These are phyloP conservation scores for Cossypha polioptera DNA, from an alignment of 2,797 vertebrate species.

Conservation along the genomic window DNA sequence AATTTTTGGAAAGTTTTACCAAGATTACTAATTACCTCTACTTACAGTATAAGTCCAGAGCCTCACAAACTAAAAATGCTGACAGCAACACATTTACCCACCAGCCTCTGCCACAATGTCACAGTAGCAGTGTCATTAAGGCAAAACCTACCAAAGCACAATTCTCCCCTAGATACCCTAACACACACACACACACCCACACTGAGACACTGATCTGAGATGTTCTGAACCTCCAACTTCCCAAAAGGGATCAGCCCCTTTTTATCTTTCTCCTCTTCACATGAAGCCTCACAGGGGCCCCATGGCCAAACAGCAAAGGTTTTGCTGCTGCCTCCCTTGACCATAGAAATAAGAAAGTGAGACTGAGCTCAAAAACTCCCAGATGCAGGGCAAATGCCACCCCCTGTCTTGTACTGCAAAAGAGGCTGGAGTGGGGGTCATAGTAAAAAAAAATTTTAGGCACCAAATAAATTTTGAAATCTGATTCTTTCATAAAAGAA, in stretches of 20 bases:
- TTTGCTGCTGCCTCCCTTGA: neutral
- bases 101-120: neutral
- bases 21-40: neutral
- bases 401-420: neutral
- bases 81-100: neutral
- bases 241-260: neutral
- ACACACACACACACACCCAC: neutral
- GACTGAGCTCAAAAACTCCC: neutral
- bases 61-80: neutral
- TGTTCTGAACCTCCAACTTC: neutral
- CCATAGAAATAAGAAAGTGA: neutral
- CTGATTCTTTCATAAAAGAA: neutral
- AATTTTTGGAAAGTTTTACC: neutral
- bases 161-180: neutral
- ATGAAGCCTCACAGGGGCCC: rapidly evolving
- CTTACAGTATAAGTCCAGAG: neutral
- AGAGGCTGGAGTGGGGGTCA: neutral
- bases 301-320: neutral
- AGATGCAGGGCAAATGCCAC: neutral
- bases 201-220: neutral
- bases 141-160: neutral
- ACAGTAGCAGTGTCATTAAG: neutral
- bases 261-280: neutral
- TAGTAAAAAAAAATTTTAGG: neutral
- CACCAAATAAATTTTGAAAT: neutral